Percentiles rank a stretch among this genome's conserved stretches.
phyloP scores from a whole-genome alignment of 2,797 vertebrate species.

The Acipenser transmontanus region DNA sequence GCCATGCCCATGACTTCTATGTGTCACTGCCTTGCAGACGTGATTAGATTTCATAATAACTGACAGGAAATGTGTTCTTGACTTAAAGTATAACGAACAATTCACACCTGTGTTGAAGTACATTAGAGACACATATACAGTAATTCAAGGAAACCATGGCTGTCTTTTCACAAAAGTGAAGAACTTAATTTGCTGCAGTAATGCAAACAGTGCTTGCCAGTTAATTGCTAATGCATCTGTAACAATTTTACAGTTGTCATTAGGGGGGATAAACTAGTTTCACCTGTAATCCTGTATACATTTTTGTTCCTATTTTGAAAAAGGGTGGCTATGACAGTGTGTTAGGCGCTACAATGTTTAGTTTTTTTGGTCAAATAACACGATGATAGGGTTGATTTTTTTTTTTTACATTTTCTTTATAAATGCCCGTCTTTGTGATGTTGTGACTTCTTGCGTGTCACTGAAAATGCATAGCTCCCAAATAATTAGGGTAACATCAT shows the following conservation, averaged over 20 bases:
- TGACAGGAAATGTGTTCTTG: too few species aligned
- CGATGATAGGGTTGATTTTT: conserved; percentile 50
- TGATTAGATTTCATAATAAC: too few species aligned
- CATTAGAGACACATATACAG: too few species aligned
- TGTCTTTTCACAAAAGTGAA: too few species aligned
- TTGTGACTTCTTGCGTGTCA: conserved; percentile 27
- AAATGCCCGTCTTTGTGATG: conserved; percentile 49
- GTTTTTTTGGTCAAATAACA: conserved; percentile 46
- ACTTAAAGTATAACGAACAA: too few species aligned
- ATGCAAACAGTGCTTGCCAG: background rate
- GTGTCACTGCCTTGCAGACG: too few species aligned
- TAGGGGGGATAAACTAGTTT: background rate
- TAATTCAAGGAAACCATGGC: too few species aligned
- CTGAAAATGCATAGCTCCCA: conserved; percentile 32
- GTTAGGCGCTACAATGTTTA: background rate
- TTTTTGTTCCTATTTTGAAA: background rate
- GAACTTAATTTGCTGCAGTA: too few species aligned
- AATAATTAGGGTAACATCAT: conserved; percentile 24
- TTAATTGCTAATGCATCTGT: background rate
- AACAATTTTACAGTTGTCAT: conserved; percentile 10
- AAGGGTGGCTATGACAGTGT: background rate
- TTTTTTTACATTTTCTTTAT: conserved; percentile 26
- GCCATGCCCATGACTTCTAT: too few species aligned
- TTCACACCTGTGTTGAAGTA: too few species aligned
- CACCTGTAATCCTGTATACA: background rate